Evolutionary conservation across 2,113 vertebrate genomes (phyloP), one percentile per base, ranked within the genome.

Genomic region (Ranitomeya variabilis): DNA sequence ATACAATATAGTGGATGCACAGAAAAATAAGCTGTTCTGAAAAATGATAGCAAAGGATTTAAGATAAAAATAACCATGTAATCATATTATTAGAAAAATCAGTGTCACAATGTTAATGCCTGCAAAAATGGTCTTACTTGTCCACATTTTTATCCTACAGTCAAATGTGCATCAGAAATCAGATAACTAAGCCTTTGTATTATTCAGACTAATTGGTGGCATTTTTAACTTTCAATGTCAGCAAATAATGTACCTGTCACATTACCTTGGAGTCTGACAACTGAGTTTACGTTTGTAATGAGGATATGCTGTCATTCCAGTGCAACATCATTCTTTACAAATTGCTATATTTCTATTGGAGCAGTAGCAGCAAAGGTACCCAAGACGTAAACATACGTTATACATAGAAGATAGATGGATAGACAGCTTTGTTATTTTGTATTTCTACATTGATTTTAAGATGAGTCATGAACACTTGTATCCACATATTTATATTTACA

Each of bases 261-360:
- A 89, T 90, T 80, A 88, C 21, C 84, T 91, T 80, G 64, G 9
- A 79, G 90, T 87, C 69, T 89, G 89, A 84, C 60, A 80, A 4
- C 16, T 90, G 64, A 62, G 7, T 90, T 92, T 92, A 91, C 88
- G 19, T 19, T 90, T 86, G 16, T 79, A 78, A 90, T 92, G 45
- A 79, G 57, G 86, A 90, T 45, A 13, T 86, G 37, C 21, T 69
- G 37, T 60, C 54, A 51, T 54, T 8, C 45, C 69, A 80, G 85
- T 79, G 52, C 86, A 83, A 0, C 10, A 86, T 88, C 88, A 90
- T 37, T 81, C 73, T 90, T 85, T 51, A 91, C 67, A 90, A 93
- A 90, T 45, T 62, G 7, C 80, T 37, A 66, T 85, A 90, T 88
- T 85, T 87, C 80, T 84, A 83, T 55, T 69, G 55, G 59, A 87